Evolutionary conservation across 2,113 vertebrate species (phyloP).

Genomic region (Forbesichthys papilliferus): DNA sequence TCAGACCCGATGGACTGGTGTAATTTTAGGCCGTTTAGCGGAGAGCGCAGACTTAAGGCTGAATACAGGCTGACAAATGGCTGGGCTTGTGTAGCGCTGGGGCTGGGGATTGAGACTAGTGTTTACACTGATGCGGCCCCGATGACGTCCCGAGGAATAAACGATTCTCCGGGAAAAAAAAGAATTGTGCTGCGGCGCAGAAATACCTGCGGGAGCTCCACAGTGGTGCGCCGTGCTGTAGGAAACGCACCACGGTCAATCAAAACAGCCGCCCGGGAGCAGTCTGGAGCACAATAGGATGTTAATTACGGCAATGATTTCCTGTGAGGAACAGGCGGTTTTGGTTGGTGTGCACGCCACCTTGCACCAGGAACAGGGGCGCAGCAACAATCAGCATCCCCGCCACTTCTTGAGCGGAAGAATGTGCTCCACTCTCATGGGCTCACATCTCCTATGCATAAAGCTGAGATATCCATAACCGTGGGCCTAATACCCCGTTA

Average conservation of each 20-base stretch:
- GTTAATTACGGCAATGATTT: conserved; percentile 71
- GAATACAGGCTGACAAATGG: conserved; percentile 70
- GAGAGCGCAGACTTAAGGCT: conserved; percentile 49
- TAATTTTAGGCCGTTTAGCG: conserved; percentile 30
- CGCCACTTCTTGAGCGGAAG: conserved; percentile 46
- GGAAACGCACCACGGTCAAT: conserved; percentile 64
- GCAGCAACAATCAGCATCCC: conserved; percentile 43
- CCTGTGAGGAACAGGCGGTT: conserved; percentile 51
- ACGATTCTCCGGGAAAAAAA: conserved; percentile 46
- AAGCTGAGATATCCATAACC: conserved; percentile 22
- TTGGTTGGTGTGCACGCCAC: conserved; percentile 18
- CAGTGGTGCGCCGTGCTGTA: conserved; percentile 42
- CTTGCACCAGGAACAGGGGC: conserved; percentile 23
- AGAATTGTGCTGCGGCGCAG: conserved; percentile 53
- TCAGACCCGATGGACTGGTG: neutral
- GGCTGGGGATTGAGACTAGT: conserved; percentile 45
- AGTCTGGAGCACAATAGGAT: conserved; percentile 42
- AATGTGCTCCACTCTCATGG: conserved; percentile 39
- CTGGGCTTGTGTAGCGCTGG: conserved; percentile 37
- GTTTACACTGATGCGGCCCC: conserved; percentile 67
- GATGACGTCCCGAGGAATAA: conserved; percentile 60
- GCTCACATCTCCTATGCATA: conserved; percentile 11
- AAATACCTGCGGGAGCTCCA: conserved; percentile 57
- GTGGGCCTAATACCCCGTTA: conserved; percentile 2
- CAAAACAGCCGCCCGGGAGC: conserved; percentile 46